Conservation (phyloP, 2,113 vertebrate genomes). For the Atractosteus spatula region DNA sequence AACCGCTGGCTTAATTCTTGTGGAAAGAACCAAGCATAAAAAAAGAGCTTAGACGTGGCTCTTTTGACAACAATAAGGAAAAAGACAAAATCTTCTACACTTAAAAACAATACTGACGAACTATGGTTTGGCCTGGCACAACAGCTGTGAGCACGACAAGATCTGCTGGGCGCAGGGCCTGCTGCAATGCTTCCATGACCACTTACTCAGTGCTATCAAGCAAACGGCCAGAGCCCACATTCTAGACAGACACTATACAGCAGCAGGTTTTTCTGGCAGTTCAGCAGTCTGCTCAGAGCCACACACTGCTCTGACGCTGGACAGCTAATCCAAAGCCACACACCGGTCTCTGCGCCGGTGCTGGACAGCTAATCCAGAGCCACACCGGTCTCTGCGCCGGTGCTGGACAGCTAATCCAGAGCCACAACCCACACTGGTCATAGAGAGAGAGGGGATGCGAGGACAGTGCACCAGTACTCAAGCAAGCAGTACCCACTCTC, state of each 20-base stretch:
- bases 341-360: background rate
- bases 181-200: too few relatives aligned
- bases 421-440: background rate
- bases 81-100: too few relatives aligned
- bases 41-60: too few relatives aligned
- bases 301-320: conserved; percentile 7
- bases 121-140: too few relatives aligned
- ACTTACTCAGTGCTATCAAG: too few relatives aligned
- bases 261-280: background rate
- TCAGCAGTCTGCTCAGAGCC: background rate
- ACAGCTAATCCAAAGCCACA: conserved; percentile 14
- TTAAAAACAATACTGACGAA: too few relatives aligned
- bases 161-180: too few relatives aligned
- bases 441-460: conserved; percentile 8
- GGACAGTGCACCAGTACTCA: conserved; percentile 12
- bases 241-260: conserved; percentile 1
- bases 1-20: too few relatives aligned
- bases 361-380: conserved; percentile 17
- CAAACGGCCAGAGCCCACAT: background rate
- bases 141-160: too few relatives aligned
- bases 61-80: too few relatives aligned
- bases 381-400: conserved; percentile 2
- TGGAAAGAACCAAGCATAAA: too few relatives aligned
- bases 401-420: conserved; percentile 18
- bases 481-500: background rate